These are phyloP conservation scores for Erpetoichthys calabaricus DNA, from an alignment of 2,797 vertebrate genomes.

Conservation along the genomic window DNA sequence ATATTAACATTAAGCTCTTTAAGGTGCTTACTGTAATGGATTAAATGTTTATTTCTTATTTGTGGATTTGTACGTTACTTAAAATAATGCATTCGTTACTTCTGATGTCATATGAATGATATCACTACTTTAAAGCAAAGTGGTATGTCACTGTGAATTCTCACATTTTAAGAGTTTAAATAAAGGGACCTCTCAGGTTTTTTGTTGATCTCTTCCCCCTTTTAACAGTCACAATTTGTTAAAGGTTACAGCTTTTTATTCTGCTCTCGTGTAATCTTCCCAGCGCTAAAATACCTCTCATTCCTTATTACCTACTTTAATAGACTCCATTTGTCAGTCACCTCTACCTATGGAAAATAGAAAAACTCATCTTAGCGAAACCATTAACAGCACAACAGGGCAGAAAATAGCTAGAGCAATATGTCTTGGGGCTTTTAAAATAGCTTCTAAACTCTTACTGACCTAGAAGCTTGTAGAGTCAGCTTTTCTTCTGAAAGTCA, in stretches of 20 bases:
- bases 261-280: conserved; percentile 11
- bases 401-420: conserved; percentile 11
- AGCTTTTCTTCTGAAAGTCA: not conserved
- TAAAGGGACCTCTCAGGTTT: not conserved
- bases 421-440: conserved; percentile 8
- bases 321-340: conserved; percentile 17
- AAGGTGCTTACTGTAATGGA: too few species aligned
- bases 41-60: too few species aligned
- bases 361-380: conserved; percentile 15
- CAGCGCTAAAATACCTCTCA: conserved; percentile 10
- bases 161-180: not conserved
- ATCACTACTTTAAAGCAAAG: not conserved
- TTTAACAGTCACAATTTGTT: conserved; percentile 8
- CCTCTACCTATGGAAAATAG: conserved; percentile 14
- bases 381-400: conserved; percentile 16
- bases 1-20: too few species aligned
- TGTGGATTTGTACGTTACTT: not conserved
- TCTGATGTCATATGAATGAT: not conserved
- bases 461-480: conserved; percentile 6
- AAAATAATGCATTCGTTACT: not conserved
- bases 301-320: conserved; percentile 17
- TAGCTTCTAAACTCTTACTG: conserved; percentile 13
- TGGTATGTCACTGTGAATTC: not conserved
- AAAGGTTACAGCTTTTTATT: conserved; percentile 8
- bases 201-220: conserved; percentile 5